These are phyloP conservation scores for Varanus salvator DNA, from an alignment of 2,113 vertebrate genomes.

Conservation along the genomic window DNA sequence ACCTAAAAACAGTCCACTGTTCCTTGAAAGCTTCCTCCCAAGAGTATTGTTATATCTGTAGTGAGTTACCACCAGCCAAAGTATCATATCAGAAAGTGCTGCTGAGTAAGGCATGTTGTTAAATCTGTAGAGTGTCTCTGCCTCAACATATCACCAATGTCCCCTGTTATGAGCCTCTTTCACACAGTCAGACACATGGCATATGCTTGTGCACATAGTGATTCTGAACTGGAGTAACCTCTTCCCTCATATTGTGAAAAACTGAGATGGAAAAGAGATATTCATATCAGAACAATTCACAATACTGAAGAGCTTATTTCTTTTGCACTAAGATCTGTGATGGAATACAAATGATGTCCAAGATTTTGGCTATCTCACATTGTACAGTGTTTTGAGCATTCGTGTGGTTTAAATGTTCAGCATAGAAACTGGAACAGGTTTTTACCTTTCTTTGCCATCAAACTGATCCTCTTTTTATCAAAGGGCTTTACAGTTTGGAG, in stretches of 20 bases:
- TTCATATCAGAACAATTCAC: background rate
- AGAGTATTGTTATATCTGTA: constrained; percentile 29
- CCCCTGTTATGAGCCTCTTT: background rate
- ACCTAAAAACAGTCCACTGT: constrained; percentile 5
- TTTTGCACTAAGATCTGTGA: background rate
- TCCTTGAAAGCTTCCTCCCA: constrained; percentile 28
- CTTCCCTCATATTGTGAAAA: background rate
- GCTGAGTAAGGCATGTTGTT: constrained; percentile 11
- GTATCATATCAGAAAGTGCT: constrained; percentile 3
- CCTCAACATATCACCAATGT: constrained; percentile 4
- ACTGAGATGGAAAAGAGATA: background rate
- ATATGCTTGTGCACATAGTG: background rate
- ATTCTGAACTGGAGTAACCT: background rate
- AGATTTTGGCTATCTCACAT: background rate
- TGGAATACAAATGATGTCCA: background rate
- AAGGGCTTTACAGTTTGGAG: background rate
- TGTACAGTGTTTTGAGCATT: background rate
- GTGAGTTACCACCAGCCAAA: constrained; percentile 14
- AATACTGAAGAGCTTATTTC: background rate
- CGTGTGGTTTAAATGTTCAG: background rate
- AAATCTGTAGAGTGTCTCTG: constrained; percentile 1
- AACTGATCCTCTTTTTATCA: background rate
- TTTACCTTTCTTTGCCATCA: background rate
- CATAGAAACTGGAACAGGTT: background rate
- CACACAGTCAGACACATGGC: background rate